Percentiles rank a stretch among this genome's conserved stretches.
These are phyloP conservation scores for Pelodytes ibericus DNA, from an alignment of 2,797 vertebrate species.

Conservation along the genomic window DNA sequence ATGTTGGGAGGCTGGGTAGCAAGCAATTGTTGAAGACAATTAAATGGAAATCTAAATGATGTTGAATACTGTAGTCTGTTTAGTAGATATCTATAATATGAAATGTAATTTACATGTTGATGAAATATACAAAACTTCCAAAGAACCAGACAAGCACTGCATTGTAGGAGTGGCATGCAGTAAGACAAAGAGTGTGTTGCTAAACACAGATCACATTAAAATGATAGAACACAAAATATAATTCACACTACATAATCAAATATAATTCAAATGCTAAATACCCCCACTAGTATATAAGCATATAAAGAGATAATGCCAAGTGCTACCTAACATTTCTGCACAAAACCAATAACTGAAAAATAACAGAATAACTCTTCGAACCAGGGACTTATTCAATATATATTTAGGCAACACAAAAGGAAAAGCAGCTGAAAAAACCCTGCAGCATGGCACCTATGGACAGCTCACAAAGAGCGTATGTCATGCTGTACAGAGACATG, in stretches of 20 bases:
- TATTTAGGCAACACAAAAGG: background rate
- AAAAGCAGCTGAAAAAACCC: background rate
- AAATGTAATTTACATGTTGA: too few relatives aligned
- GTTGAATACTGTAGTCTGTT: too few relatives aligned
- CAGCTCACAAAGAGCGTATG: constrained; percentile 33
- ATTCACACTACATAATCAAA: background rate
- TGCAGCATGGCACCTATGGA: constrained; percentile 34
- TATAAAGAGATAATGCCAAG: too few relatives aligned
- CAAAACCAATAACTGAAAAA: too few relatives aligned
- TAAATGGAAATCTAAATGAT: too few relatives aligned
- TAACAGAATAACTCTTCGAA: too few relatives aligned
- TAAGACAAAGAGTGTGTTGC: constrained; percentile 48
- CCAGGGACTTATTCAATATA: too few relatives aligned
- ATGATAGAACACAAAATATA: background rate
- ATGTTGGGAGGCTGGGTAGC: too few relatives aligned
- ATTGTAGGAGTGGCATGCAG: constrained; percentile 53
- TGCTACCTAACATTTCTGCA: too few relatives aligned
- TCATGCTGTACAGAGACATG: background rate
- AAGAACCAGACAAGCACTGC: constrained; percentile 41
- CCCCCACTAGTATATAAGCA: too few relatives aligned
- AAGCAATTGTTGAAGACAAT: too few relatives aligned
- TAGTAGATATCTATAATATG: too few relatives aligned
- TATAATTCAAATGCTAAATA: background rate
- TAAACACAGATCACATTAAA: constrained; percentile 23
- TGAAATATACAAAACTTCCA: constrained; percentile 50